phyloP scores from a whole-genome alignment of 2,888 invertebrate genomes.

The Liopterus haemorrhoidalis region DNA sequence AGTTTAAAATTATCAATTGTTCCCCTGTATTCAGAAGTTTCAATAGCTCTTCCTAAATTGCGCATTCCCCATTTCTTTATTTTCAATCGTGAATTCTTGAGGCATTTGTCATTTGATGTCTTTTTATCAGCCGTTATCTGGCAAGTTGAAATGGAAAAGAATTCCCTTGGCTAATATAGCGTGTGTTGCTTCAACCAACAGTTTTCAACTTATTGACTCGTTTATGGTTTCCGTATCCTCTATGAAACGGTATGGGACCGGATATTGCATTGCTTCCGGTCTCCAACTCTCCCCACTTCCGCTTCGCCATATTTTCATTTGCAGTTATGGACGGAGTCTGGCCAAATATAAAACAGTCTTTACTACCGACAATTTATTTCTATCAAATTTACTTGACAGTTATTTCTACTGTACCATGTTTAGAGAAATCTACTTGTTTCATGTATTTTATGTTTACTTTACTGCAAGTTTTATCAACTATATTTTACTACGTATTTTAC shows the following conservation, averaged over 20 bases:
- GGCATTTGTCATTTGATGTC: too few species aligned
- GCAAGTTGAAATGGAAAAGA: too few species aligned
- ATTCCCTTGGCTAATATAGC: too few species aligned
- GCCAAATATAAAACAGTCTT: neutral
- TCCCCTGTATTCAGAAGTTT: too few species aligned
- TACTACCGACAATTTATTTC: conserved; percentile 1
- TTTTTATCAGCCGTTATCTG: too few species aligned
- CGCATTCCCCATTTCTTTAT: too few species aligned
- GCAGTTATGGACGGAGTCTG: neutral
- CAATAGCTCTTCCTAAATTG: too few species aligned
- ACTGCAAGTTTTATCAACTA: conserved; percentile 3
- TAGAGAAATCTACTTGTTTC: neutral
- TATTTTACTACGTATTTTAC: too few species aligned
- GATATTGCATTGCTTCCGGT: conserved; percentile 11
- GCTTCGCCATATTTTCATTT: conserved; percentile 8
- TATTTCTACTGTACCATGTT: neutral
- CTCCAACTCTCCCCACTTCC: too few species aligned
- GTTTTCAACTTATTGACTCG: conserved; percentile 15
- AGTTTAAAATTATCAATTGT: too few species aligned
- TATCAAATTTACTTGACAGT: conserved; percentile 1
- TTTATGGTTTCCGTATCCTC: conserved; percentile 15
- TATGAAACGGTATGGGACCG: conserved; percentile 3
- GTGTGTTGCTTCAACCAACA: too few species aligned
- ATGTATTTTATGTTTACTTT: neutral
- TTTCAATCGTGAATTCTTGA: too few species aligned